phyloP scores from a whole-genome alignment of 1,140 invertebrate species.

The Drosophila murphyi region DNA sequence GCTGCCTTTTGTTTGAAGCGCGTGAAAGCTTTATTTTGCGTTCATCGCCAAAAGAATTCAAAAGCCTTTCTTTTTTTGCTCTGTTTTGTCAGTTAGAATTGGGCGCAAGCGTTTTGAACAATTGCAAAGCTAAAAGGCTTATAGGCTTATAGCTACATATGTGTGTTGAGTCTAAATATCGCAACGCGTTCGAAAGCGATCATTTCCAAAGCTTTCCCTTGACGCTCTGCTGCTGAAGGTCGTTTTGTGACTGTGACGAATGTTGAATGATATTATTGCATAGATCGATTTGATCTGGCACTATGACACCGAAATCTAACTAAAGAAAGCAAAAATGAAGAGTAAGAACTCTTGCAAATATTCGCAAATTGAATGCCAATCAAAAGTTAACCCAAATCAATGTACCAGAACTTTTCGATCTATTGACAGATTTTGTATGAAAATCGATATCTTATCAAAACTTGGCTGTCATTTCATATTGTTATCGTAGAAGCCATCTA shows the following conservation, averaged over 20 bases:
- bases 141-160: constrained; percentile 55
- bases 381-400: neutral
- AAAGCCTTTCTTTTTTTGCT: constrained; percentile 73
- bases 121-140: constrained; percentile 81
- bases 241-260: constrained; percentile 53
- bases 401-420: neutral
- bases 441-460: no score
- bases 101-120: constrained; percentile 63
- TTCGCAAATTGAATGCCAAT: neutral
- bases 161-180: neutral
- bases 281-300: constrained; percentile 48
- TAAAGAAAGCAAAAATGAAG: constrained; percentile 35
- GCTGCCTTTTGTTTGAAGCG: constrained; percentile 55
- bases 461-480: no score
- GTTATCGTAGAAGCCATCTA: no score
- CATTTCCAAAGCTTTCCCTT: constrained; percentile 60
- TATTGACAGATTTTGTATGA: no score
- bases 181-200: constrained; percentile 58
- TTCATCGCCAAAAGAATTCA: constrained; percentile 47
- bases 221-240: constrained; percentile 60
- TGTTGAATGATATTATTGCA: constrained; percentile 43
- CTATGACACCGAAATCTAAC: constrained; percentile 34
- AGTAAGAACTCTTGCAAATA: constrained; percentile 22
- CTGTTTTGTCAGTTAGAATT: constrained; percentile 77
- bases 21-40: constrained; percentile 73